phyloP scores from a whole-genome alignment of 1,140 invertebrate genomes.

The Drosophila prosaltans region DNA sequence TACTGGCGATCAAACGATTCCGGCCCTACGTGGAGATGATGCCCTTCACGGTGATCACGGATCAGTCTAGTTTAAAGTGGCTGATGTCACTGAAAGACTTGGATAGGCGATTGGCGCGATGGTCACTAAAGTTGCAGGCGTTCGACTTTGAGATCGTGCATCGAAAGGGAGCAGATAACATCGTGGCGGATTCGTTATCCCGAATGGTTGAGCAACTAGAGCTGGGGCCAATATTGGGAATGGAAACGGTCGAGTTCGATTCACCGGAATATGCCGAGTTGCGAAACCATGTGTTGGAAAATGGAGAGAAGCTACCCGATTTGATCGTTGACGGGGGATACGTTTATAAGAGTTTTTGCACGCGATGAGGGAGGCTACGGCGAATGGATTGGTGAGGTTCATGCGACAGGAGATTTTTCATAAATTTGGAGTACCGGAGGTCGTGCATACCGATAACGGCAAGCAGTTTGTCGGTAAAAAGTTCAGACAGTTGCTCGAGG shows the following conservation, averaged over 20 bases:
- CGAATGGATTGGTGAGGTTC: too few species aligned
- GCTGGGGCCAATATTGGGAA: background rate
- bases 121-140: too few species aligned
- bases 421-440: too few species aligned
- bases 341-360: too few species aligned
- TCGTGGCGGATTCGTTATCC: constrained; percentile 8
- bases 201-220: background rate
- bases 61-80: constrained; percentile 5
- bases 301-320: background rate
- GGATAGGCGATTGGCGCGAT: background rate
- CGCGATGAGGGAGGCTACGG: too few species aligned
- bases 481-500: too few species aligned
- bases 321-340: background rate
- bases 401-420: too few species aligned
- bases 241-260: background rate
- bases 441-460: too few species aligned
- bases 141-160: background rate
- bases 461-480: too few species aligned
- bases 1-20: background rate
- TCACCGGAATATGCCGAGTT: background rate
- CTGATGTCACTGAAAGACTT: constrained; percentile 6
- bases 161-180: constrained; percentile 9
- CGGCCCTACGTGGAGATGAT: background rate
- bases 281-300: too few species aligned
- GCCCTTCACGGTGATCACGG: constrained; percentile 5